These are phyloP conservation scores for Ascidia mentula DNA, from an alignment of 23 tunicate genomes.

Conservation along the genomic window DNA sequence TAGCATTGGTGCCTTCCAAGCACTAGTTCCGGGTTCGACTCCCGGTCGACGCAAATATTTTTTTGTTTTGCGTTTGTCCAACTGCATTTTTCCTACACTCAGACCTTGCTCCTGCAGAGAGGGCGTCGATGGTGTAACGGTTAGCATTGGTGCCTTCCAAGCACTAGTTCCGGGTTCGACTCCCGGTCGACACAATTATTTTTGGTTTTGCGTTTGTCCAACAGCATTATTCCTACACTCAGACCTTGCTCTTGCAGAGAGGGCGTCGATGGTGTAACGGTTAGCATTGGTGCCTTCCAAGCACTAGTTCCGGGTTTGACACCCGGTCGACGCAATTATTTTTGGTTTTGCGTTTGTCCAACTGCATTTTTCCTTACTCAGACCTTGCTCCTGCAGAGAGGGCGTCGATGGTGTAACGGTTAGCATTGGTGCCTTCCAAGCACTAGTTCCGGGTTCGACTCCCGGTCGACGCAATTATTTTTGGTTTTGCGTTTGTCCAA, in stretches of 20 bases:
- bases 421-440: neutral
- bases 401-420: neutral
- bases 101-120: too few relatives aligned
- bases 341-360: neutral
- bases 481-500: neutral
- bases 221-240: neutral
- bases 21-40: conserved; percentile 30
- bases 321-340: neutral
- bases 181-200: neutral
- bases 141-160: neutral
- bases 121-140: neutral
- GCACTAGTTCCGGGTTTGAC: conserved; percentile 1
- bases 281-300: neutral
- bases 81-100: too few relatives aligned
- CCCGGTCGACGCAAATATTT: conserved; percentile 24
- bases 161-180: conserved; percentile 3
- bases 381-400: too few relatives aligned
- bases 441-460: conserved; percentile 38
- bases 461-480: conserved; percentile 29
- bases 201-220: neutral
- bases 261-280: neutral
- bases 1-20: neutral
- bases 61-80: too few relatives aligned
- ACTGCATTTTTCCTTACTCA: too few relatives aligned
- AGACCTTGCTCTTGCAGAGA: neutral